These are phyloP conservation scores for Andrena fulva DNA, from an alignment of 2,888 invertebrate species.

Conservation along the genomic window DNA sequence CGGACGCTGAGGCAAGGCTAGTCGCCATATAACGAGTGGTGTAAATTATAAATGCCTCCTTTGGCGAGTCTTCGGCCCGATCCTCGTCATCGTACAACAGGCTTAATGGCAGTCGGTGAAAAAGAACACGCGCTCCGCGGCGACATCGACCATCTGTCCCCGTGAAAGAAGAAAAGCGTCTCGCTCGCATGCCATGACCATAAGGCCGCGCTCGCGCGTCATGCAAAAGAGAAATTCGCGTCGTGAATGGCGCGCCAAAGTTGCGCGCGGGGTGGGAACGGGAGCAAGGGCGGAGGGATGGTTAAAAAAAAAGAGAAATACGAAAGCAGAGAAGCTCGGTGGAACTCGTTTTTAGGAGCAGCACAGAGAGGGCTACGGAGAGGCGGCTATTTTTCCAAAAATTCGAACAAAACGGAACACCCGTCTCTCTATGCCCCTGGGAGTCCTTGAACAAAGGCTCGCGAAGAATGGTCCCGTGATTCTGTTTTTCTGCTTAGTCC, in stretches of 20 bases:
- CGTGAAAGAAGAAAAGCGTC: slow-evolving; percentile 68
- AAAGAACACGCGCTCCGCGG: slow-evolving; percentile 57
- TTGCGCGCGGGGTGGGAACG: slow-evolving; percentile 7
- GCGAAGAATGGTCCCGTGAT: slow-evolving; percentile 19
- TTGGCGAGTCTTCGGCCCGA: slow-evolving; percentile 46
- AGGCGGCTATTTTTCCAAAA: slow-evolving; percentile 50
- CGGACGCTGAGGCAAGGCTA: slow-evolving; percentile 20
- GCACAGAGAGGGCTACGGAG: slow-evolving; percentile 30
- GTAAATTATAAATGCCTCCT: slow-evolving; percentile 65
- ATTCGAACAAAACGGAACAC: slow-evolving; percentile 43
- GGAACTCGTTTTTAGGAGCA: slow-evolving; percentile 42
- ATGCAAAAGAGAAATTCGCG: slow-evolving; percentile 66
- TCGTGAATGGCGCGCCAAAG: slow-evolving; percentile 41
- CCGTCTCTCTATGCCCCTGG: slow-evolving; percentile 16
- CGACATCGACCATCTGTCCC: slow-evolving; percentile 68
- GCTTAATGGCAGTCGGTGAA: slow-evolving; percentile 64
- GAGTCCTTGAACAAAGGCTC: slow-evolving; percentile 34
- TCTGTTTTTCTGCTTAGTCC: background rate
- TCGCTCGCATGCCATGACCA: slow-evolving; percentile 65
- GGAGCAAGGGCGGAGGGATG: background rate
- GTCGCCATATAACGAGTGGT: slow-evolving; percentile 53
- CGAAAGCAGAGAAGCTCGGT: slow-evolving; percentile 17
- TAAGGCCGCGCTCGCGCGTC: slow-evolving; percentile 51
- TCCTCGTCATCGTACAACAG: slow-evolving; percentile 60
- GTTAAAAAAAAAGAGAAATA: background rate